Base-by-base conservation (phyloP, 2,797 vertebrate genomes). In the Galaxias olidus region DNA sequence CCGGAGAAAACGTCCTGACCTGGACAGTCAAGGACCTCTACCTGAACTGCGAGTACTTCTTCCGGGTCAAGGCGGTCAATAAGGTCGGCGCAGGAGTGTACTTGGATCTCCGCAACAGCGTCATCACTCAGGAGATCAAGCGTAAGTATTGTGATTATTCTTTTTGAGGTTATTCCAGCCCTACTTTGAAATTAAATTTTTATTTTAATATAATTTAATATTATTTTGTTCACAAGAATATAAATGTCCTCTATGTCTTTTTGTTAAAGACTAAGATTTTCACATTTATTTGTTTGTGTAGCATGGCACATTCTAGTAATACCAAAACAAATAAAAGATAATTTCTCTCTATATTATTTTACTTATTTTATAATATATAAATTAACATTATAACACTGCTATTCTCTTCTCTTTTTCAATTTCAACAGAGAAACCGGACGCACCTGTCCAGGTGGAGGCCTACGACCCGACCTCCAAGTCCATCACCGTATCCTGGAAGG, bases 41-140 rank as follows among this genome's bases (percentile, higher is more conserved):
- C 43, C 72, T 93, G 52, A 98, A 96, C 77, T 90, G 93, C 65
- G 95, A 99, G 92, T 99, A 98, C 87, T 94, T 94, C 86, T 99
- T 99, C 90, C 94, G 96, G 79, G 95, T 99, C 60, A 97, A 95
- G 84, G 97, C 98, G n/a, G 90, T 98, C 79, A 99, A 99, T 91
- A 94, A 95, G 84, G 94, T 98, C 20, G 98, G 98, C 66, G 92
- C 95, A 43, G 98, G 98, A 57, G 91, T 93, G 79, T 96, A 95
- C 73, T 83, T 97, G 88, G 96, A 96, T 77, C 89, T 98, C 46
- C 95, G 94, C 71, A 97, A 94, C 76, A 93, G 97, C 0, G 89
- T 99, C 67, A 92, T 96, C 84, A 94, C 88, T 42, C 94, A 98
- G 87, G 98, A 98, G 84, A 85, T 94, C 54, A 99, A 98, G 82